A percentile compares a stretch with the other conserved stretches of the same genome.
phyloP scores from a whole-genome alignment of 2,113 vertebrate genomes.

The Callionymus lyra region DNA sequence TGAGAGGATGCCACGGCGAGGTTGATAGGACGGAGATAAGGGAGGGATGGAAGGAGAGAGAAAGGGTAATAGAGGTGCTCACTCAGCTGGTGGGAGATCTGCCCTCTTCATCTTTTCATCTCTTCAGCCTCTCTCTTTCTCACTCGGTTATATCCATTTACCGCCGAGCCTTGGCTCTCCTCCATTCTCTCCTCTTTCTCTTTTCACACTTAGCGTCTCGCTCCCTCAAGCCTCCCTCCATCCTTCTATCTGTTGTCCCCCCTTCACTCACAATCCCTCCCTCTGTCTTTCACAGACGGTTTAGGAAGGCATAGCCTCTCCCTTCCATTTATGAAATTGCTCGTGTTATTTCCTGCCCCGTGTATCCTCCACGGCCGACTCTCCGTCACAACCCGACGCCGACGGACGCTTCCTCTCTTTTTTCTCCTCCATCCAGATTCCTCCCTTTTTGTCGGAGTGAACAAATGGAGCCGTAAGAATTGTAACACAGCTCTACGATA shows the following conservation, averaged over 20 bases:
- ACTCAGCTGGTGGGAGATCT: constrained; percentile 66
- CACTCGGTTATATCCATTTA: constrained; percentile 56
- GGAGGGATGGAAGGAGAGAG: constrained; percentile 24
- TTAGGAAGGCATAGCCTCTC: constrained; percentile 64
- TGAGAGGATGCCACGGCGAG: constrained; percentile 65
- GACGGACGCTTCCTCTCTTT: constrained; percentile 43
- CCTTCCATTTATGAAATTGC: constrained; percentile 71
- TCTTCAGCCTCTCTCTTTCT: constrained; percentile 52
- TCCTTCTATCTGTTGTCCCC: constrained; percentile 31
- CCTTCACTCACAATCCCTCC: constrained; percentile 30
- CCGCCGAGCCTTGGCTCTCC: constrained; percentile 28
- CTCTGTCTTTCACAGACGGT: constrained; percentile 62
- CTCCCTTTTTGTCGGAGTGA: constrained; percentile 26
- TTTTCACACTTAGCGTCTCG: constrained; percentile 39
- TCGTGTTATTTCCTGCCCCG: constrained; percentile 59
- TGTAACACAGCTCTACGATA: constrained; percentile 36
- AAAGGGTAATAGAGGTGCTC: constrained; percentile 63
- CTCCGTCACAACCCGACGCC: constrained; percentile 42
- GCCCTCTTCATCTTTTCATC: constrained; percentile 58
- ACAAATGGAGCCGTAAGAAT: constrained; percentile 35
- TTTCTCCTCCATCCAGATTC: constrained; percentile 23
- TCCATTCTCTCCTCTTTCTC: constrained; percentile 18
- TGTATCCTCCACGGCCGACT: constrained; percentile 5
- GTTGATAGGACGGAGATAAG: constrained; percentile 63
- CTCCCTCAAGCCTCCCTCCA: constrained; percentile 31